Evolutionary conservation across 2,888 invertebrate genomes (phyloP), one percentile per base, ranked within the genome.

Genomic region (Scaptodrosophila latifasciaeformis): DNA sequence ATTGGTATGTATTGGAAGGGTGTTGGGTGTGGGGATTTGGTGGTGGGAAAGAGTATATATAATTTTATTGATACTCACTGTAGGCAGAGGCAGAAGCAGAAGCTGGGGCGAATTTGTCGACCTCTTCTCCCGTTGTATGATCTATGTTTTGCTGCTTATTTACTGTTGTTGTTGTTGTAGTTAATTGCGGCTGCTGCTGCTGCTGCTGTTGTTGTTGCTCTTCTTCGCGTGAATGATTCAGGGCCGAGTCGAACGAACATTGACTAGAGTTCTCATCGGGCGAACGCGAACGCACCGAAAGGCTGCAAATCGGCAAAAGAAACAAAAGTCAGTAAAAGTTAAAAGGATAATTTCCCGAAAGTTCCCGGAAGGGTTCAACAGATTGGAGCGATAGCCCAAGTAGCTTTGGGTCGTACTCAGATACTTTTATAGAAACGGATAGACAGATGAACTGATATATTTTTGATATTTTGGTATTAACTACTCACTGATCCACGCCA

Each of bases 171-270:
- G 24, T 27, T 40, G 56, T 27, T 58, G 50, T 47, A n/a, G 55
- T 48, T 31, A 54, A 53, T 30, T 57, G 54, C 19, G 58, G 40
- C 5, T 37, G 55, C 12, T 43, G 55, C 19, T 34, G 50, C 6
- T 49, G 50, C 0, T 48, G 59, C 2, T 40, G 54, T 21, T 34
- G 52, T 1, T 46, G 89, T 84, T 94, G 94, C 68, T 91, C 91
- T 77, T 94, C 94, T 70, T 93, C 92, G 54, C 93, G 90, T n/a
- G 95, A 95, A 75, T 92, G 93, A 87, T 96, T 96, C 71, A 95
- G 87, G 86, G 95, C 93, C 0, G 96, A 96, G 86, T 96, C 95
- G 72, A 95, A 87, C 70, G 96, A 96, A 48, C 95, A 86, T 63
- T 91, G 87, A 58, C 91, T 91, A 75, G 90, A 90, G 58, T 91